phyloP scores from a whole-genome alignment of 2,888 invertebrate genomes.

The Glyphotaelius pellucidus region DNA sequence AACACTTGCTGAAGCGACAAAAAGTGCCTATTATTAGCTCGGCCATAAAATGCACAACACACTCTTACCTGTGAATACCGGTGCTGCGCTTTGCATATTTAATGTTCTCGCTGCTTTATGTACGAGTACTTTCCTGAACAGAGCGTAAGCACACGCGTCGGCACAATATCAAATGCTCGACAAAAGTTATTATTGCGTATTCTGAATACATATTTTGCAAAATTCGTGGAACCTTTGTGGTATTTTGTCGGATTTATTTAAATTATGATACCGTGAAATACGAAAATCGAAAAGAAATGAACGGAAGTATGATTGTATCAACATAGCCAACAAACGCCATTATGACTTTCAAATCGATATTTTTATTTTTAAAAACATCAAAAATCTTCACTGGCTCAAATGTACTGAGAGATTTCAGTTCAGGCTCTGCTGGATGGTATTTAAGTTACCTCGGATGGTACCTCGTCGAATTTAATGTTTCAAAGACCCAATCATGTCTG shows the following conservation, averaged over 20 bases:
- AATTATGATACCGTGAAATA: too few relatives aligned
- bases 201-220: not conserved
- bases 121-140: not conserved
- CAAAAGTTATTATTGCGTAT: slow-evolving; percentile 31
- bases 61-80: not conserved
- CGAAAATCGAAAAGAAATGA: too few relatives aligned
- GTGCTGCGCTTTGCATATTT: slow-evolving; percentile 15
- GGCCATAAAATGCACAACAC: slow-evolving; percentile 6
- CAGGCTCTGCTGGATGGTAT: too few relatives aligned
- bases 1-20: not conserved
- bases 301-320: too few relatives aligned
- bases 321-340: too few relatives aligned
- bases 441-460: too few relatives aligned
- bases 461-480: too few relatives aligned
- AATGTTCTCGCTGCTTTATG: not conserved
- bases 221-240: not conserved
- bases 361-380: too few relatives aligned
- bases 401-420: too few relatives aligned
- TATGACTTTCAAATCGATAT: too few relatives aligned
- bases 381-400: too few relatives aligned
- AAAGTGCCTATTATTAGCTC: slow-evolving; percentile 34
- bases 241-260: not conserved
- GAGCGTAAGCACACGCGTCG: slow-evolving; percentile 26
- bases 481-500: too few relatives aligned
- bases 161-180: slow-evolving; percentile 36